Evolutionary conservation across 2,888 invertebrate genomes (phyloP).

Genomic region (Hemistola chrysoprasaria): DNA sequence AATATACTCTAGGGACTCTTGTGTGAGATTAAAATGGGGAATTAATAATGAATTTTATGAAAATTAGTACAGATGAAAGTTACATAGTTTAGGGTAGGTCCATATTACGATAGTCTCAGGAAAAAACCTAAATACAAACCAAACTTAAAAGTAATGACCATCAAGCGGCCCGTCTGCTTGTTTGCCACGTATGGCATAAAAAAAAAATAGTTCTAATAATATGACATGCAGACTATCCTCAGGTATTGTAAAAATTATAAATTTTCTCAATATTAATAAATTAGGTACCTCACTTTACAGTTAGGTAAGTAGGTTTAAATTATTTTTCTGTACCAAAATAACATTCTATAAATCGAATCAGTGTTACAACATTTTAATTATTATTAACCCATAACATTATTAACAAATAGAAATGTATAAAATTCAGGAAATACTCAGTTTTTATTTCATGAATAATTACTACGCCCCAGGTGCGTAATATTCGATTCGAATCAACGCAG

Average conservation of each 20-base stretch:
- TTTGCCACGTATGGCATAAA: no score
- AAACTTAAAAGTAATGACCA: no score
- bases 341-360: conserved; percentile 44
- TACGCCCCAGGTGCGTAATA: conserved; percentile 55
- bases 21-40: no score
- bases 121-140: no score
- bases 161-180: no score
- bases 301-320: neutral
- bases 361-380: conserved; percentile 50
- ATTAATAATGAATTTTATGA: no score
- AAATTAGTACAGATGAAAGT: no score
- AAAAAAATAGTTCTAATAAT: conserved; percentile 10
- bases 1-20: no score
- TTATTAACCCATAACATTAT: conserved; percentile 58
- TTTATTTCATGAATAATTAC: conserved; percentile 51
- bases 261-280: neutral
- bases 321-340: conserved; percentile 15
- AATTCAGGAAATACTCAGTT: conserved; percentile 52
- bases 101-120: no score
- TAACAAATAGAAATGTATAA: conserved; percentile 59
- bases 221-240: neutral
- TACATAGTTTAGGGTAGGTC: no score
- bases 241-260: no score
- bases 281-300: neutral
- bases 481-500: conserved; percentile 54